A percentile compares a stretch with the other conserved stretches of the same genome.
phyloP scores from a whole-genome alignment of 2,797 vertebrate species.

The Lithobates pipiens region DNA sequence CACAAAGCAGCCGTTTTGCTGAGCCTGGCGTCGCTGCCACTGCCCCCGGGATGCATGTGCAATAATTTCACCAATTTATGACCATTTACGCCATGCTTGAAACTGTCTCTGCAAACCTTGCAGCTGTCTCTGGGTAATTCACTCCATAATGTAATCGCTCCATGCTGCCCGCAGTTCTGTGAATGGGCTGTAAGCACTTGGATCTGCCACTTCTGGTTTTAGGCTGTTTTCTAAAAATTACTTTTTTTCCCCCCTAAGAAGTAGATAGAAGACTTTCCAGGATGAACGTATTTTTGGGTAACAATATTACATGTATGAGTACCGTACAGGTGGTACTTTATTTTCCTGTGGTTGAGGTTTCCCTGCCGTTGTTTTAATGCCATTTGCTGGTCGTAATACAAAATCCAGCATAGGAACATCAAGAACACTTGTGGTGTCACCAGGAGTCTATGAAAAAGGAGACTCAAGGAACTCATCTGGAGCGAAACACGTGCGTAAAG shows the following conservation, averaged over 20 bases:
- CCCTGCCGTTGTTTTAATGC: no score
- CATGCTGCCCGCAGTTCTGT: conserved; percentile 71
- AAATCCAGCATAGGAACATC: no score
- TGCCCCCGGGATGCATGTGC: conserved; percentile 67
- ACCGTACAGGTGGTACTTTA: neutral
- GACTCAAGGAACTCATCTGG: no score
- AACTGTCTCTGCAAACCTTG: conserved; percentile 72
- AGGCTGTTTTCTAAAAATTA: conserved; percentile 1
- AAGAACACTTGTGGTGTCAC: no score
- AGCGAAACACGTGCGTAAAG: no score
- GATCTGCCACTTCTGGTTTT: conserved; percentile 43
- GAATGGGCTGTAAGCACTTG: conserved; percentile 70
- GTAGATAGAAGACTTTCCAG: conserved; percentile 15
- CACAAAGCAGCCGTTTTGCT: conserved; percentile 65
- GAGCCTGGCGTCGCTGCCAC: conserved; percentile 62
- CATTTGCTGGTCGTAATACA: no score
- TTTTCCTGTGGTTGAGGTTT: no score
- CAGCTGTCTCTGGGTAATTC: conserved; percentile 72
- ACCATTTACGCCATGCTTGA: conserved; percentile 67
- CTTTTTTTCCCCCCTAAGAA: conserved; percentile 4
- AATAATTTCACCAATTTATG: conserved; percentile 69
- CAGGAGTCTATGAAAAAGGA: no score
- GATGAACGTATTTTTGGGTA: conserved; percentile 34
- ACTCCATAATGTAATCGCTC: conserved; percentile 71
- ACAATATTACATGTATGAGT: conserved; percentile 17